These are phyloP conservation scores for Ornithoptera alexandrae DNA, from an alignment of 2,888 invertebrate genomes.

Conservation along the genomic window DNA sequence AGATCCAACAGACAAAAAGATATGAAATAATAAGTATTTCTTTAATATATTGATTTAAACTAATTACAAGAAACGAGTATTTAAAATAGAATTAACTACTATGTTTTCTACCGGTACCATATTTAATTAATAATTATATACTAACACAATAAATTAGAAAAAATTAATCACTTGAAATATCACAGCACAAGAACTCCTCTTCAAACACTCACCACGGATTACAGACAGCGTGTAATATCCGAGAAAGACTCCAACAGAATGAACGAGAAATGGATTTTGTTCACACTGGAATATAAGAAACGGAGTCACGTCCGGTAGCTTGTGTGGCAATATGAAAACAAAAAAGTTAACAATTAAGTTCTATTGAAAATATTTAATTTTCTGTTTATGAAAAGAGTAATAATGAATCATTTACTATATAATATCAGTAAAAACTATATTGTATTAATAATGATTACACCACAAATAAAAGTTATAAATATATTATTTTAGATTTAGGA, in stretches of 20 bases:
- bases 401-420: too few species aligned
- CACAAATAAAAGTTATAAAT: too few species aligned
- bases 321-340: slow-evolving; percentile 45
- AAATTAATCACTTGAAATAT: slow-evolving; percentile 52
- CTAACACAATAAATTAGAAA: slow-evolving; percentile 42
- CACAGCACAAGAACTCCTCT: slow-evolving; percentile 70
- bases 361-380: too few species aligned
- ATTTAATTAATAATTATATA: slow-evolving; percentile 31
- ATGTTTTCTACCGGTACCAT: slow-evolving; percentile 2
- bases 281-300: slow-evolving; percentile 65
- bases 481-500: too few species aligned
- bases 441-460: too few species aligned
- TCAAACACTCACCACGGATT: slow-evolving; percentile 79
- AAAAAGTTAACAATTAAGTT: neutral
- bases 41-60: neutral
- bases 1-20: neutral
- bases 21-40: neutral
- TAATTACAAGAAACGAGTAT: neutral
- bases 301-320: slow-evolving; percentile 65
- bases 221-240: slow-evolving; percentile 80
- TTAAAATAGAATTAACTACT: neutral
- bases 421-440: too few species aligned
- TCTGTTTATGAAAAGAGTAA: too few species aligned
- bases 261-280: slow-evolving; percentile 80
- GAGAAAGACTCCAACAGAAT: slow-evolving; percentile 85